phyloP scores from a whole-genome alignment of 1,140 invertebrate genomes.

The Drosophila repleta region DNA sequence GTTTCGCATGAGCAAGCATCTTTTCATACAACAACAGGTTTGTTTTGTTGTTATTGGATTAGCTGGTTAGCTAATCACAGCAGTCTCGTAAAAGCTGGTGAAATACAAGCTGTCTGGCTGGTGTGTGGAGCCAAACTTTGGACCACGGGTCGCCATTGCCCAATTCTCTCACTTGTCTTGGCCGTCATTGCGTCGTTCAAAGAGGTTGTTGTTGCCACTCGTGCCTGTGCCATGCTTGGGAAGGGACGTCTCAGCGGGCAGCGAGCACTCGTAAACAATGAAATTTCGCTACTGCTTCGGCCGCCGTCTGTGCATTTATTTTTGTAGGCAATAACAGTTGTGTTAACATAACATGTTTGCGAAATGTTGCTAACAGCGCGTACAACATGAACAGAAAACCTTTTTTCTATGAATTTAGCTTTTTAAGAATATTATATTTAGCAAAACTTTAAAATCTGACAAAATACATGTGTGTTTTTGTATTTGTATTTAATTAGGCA shows the following conservation, averaged over 20 bases:
- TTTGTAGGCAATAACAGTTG: neutral
- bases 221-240: slow-evolving; percentile 64
- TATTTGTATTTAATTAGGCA: neutral
- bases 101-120: slow-evolving; percentile 48
- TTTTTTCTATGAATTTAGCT: too few relatives aligned
- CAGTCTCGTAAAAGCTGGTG: slow-evolving; percentile 21
- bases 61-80: slow-evolving; percentile 31
- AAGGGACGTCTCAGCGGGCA: slow-evolving; percentile 5
- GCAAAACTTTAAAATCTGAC: too few relatives aligned
- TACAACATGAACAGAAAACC: neutral
- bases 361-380: neutral
- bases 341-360: slow-evolving; percentile 12
- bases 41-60: slow-evolving; percentile 15
- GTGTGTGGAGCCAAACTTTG: slow-evolving; percentile 43
- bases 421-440: too few relatives aligned
- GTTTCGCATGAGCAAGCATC: slow-evolving; percentile 13
- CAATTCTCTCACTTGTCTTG: slow-evolving; percentile 61
- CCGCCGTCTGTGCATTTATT: neutral
- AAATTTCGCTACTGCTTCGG: slow-evolving; percentile 5
- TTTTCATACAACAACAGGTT: slow-evolving; percentile 20
- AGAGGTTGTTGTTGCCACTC: slow-evolving; percentile 51
- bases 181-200: slow-evolving; percentile 36
- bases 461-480: too few relatives aligned
- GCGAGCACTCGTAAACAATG: slow-evolving; percentile 9
- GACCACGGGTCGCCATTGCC: slow-evolving; percentile 43